phyloP scores from a whole-genome alignment of 2,888 invertebrate species.

The Troilus luridus region DNA sequence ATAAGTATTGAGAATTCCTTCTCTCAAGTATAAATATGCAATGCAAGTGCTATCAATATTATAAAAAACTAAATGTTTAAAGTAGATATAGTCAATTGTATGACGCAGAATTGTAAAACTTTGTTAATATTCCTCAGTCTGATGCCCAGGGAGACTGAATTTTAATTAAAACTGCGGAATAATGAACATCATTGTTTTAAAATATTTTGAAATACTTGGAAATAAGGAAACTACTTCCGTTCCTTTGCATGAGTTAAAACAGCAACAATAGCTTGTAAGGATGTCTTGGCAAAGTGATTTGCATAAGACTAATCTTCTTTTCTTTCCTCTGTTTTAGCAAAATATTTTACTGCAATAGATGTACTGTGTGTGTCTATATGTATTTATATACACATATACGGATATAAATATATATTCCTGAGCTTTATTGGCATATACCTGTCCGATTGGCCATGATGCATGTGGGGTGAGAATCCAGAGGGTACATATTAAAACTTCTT shows the following conservation, averaged over 20 bases:
- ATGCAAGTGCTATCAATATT: too few species aligned
- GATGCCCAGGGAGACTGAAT: not conserved
- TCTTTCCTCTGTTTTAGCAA: not conserved
- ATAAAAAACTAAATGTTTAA: too few species aligned
- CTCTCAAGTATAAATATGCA: too few species aligned
- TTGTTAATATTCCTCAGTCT: not conserved
- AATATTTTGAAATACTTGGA: not conserved
- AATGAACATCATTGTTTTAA: not conserved
- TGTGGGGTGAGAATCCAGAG: too few species aligned
- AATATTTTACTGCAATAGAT: not conserved
- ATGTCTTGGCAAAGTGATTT: conserved; percentile 13
- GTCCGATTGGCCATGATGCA: too few species aligned
- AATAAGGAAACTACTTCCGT: conserved; percentile 18
- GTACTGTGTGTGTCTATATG: not conserved
- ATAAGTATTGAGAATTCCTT: too few species aligned
- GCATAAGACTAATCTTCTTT: not conserved
- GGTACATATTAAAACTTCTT: too few species aligned
- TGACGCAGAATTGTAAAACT: too few species aligned
- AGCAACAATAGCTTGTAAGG: not conserved
- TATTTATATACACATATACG: too few species aligned
- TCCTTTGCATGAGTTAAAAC: not conserved
- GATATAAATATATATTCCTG: too few species aligned
- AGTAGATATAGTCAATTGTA: too few species aligned
- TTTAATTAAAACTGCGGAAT: not conserved
- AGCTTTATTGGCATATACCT: too few species aligned